These are phyloP conservation scores for Drosophila punjabiensis DNA, from an alignment of 1,140 invertebrate genomes.

Conservation along the genomic window DNA sequence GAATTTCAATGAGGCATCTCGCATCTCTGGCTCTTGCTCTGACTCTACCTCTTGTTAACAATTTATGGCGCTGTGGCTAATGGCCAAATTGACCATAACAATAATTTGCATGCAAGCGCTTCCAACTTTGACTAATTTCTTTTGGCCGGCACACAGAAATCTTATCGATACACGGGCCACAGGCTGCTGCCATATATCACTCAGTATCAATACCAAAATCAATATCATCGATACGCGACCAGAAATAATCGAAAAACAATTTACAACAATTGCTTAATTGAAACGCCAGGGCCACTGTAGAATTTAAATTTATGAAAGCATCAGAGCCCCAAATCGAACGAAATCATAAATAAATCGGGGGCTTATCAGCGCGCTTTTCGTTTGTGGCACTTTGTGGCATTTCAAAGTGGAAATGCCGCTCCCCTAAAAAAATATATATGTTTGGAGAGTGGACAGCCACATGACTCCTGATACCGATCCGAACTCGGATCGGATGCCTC, in stretches of 20 bases:
- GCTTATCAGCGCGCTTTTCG: constrained; percentile 66
- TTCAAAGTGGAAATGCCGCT: constrained; percentile 72
- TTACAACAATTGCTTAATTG: constrained; percentile 83
- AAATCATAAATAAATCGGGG: constrained; percentile 81
- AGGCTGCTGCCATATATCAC: constrained; percentile 63
- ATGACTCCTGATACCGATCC: constrained; percentile 54
- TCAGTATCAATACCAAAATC: constrained; percentile 67
- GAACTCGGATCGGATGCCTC: constrained; percentile 12
- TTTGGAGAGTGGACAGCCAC: constrained; percentile 62
- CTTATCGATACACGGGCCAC: constrained; percentile 19
- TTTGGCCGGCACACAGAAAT: constrained; percentile 18
- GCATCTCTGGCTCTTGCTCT: constrained; percentile 11
- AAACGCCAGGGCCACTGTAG: constrained; percentile 60
- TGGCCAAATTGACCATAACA: constrained; percentile 79
- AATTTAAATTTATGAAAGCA: constrained; percentile 83
- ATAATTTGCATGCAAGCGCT: constrained; percentile 78
- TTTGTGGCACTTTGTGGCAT: constrained; percentile 44
- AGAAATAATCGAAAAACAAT: constrained; percentile 55
- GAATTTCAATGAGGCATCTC: constrained; percentile 77
- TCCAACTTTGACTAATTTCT: constrained; percentile 74
- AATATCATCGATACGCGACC: constrained; percentile 56
- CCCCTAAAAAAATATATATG: constrained; percentile 49
- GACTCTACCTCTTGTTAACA: constrained; percentile 58
- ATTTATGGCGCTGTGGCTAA: constrained; percentile 77
- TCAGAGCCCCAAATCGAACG: constrained; percentile 65